Base-by-base conservation (phyloP, 2,888 invertebrate species). In the Endotricha flammealis region DNA sequence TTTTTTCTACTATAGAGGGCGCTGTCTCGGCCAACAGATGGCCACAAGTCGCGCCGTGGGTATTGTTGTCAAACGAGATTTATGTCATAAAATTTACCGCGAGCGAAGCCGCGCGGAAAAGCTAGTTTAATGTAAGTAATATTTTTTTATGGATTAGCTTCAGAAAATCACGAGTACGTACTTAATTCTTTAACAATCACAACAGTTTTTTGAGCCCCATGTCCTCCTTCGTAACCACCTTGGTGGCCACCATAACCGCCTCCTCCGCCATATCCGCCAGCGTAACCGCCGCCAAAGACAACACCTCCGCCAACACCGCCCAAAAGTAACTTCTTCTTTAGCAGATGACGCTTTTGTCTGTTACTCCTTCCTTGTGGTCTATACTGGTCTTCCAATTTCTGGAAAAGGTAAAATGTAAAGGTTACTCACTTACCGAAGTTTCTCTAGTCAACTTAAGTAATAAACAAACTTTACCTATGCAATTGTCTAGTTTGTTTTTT, bases 371-470 rank as follows among this genome's bases (percentile, higher is more conserved):
- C 41, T 10, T 48, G 31, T 17, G 54, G 41, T 28, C 48, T 51
- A n/a, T 54, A 57, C 57, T 83, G 83, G 14, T 85, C 82, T 65
- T 83, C 79, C 29, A 83, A 58, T 72, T 74, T 83, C 85, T 85
- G 61, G 32, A 48, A 49, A 38, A 38, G 46, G 3, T 34, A 42
- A 34, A 12, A 22, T 6, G 20, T 9, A 29, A 13, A 2, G n/a
- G n/a, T n/a, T n/a, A n/a, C n/a, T n/a, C n/a, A n/a, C n/a, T n/a
- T n/a, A n/a, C n/a, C n/a, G n/a, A n/a, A n/a, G n/a, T n/a, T n/a
- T n/a, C n/a, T n/a, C n/a, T n/a, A n/a, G n/a, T n/a, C n/a, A n/a
- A n/a, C n/a, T n/a, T n/a, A n/a, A n/a, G n/a, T n/a, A n/a, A n/a
- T n/a, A n/a, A n/a, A n/a, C n/a, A n/a, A n/a, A n/a, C n/a, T n/a